A percentile compares a stretch with the other conserved stretches of the same genome.
Evolutionary conservation across 2,888 invertebrate species (phyloP).

Genomic region (Drosophila neotestacea): DNA sequence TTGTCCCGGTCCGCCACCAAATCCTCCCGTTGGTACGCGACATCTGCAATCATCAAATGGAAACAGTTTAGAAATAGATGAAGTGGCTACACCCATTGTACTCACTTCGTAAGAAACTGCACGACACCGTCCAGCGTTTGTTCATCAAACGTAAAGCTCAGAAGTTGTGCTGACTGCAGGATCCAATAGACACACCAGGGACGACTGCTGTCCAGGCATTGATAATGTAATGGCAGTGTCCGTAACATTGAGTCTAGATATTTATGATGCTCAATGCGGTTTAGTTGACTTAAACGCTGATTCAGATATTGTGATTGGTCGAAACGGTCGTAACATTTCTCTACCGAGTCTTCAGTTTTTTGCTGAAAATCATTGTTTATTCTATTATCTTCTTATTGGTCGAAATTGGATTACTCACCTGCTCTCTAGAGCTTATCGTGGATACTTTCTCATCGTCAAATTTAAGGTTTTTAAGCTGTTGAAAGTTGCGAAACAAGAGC

Average conservation of each 20-base stretch:
- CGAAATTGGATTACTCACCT: constrained; percentile 85
- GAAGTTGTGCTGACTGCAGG: constrained; percentile 93
- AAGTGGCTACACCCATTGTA: background rate
- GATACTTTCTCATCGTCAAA: constrained; percentile 88
- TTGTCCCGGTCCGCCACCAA: constrained; percentile 97
- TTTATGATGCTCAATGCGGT: constrained; percentile 88
- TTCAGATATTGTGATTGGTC: constrained; percentile 86
- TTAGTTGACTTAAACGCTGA: constrained; percentile 87
- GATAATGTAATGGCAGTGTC: constrained; percentile 89
- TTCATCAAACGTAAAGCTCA: constrained; percentile 88
- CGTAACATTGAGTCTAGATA: constrained; percentile 90
- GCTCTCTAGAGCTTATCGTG: constrained; percentile 87
- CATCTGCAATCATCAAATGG: constrained; percentile 64
- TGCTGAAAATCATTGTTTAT: constrained; percentile 82
- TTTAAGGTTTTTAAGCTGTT: constrained; percentile 82
- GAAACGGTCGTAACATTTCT: constrained; percentile 86
- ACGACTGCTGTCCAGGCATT: constrained; percentile 96
- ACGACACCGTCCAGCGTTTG: constrained; percentile 87
- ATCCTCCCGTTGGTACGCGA: constrained; percentile 89
- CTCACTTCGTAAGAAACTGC: constrained; percentile 87
- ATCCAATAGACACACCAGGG: constrained; percentile 99
- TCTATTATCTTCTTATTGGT: constrained; percentile 6
- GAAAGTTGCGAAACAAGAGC: constrained; percentile 80
- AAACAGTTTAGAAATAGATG: background rate
- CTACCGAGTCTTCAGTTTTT: constrained; percentile 87